phyloP scores from a whole-genome alignment of 2,888 invertebrate species.

The Arge pagana region DNA sequence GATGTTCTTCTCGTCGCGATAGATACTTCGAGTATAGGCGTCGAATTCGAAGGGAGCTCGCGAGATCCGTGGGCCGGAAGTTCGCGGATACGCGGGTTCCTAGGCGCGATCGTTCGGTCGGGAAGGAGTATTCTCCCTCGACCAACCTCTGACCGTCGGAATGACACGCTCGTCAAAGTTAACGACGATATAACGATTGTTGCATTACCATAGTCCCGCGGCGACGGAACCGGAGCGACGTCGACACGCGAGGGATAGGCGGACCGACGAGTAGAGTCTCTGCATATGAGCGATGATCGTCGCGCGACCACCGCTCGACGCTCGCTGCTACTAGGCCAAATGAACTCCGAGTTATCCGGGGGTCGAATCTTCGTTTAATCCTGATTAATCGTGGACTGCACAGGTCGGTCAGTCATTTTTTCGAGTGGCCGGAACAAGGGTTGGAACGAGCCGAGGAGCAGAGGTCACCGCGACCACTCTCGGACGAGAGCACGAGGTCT shows the following conservation, averaged over 20 bases:
- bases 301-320: constrained; percentile 42
- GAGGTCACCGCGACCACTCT: constrained; percentile 7
- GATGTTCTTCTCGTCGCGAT: constrained; percentile 6
- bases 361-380: constrained; percentile 47
- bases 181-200: constrained; percentile 51
- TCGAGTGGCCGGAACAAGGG: constrained; percentile 21
- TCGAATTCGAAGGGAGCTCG: constrained; percentile 5
- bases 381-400: constrained; percentile 50
- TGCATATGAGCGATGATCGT: constrained; percentile 52
- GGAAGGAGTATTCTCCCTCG: constrained; percentile 3
- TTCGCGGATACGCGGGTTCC: no score
- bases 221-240: constrained; percentile 7
- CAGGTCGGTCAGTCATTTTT: constrained; percentile 30
- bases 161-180: constrained; percentile 52
- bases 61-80: no score
- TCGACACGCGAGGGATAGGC: constrained; percentile 19
- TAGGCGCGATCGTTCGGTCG: no score
- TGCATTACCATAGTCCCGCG: constrained; percentile 32
- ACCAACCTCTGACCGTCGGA: constrained; percentile 35
- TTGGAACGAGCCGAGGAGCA: constrained; percentile 7
- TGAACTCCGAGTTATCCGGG: no score
- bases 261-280: constrained; percentile 27
- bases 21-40: constrained; percentile 12
- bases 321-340: constrained; percentile 16
- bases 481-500: constrained; percentile 14